phyloP scores from a whole-genome alignment of 2,888 invertebrate species.

The Orchesellides sinensis region DNA sequence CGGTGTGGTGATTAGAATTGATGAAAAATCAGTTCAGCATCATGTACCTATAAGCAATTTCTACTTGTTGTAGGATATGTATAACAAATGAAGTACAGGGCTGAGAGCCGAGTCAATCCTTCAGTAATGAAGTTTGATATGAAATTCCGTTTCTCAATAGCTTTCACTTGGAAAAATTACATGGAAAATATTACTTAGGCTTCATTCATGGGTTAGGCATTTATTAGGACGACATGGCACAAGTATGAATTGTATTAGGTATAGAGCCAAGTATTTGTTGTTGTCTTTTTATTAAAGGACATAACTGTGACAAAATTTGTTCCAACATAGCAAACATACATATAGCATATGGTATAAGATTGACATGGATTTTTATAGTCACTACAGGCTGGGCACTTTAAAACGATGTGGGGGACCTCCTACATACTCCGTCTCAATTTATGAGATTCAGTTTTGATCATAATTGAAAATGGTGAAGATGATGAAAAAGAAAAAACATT shows the following conservation, averaged over 20 bases:
- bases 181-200: slow-evolving; percentile 1
- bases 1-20: too few species aligned
- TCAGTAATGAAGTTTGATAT: not conserved
- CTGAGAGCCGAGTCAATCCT: not conserved
- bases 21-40: not conserved
- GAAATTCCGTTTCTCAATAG: not conserved
- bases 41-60: slow-evolving; percentile 5
- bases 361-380: not conserved
- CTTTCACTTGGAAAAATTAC: slow-evolving; percentile 1
- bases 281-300: not conserved
- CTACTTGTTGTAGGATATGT: not conserved
- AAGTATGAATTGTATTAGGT: slow-evolving; percentile 17
- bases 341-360: slow-evolving; percentile 1
- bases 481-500: not conserved
- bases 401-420: not conserved
- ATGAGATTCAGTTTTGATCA: not conserved
- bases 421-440: slow-evolving; percentile 27
- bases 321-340: not conserved
- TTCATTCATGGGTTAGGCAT: not conserved
- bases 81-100: not conserved
- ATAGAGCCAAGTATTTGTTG: not conserved
- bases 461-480: not conserved
- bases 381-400: not conserved
- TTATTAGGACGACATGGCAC: not conserved
- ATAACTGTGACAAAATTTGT: not conserved